Conservation (phyloP, 92 coral and sea anemone genomes). For the Hydrozoanthus gracilis region DNA sequence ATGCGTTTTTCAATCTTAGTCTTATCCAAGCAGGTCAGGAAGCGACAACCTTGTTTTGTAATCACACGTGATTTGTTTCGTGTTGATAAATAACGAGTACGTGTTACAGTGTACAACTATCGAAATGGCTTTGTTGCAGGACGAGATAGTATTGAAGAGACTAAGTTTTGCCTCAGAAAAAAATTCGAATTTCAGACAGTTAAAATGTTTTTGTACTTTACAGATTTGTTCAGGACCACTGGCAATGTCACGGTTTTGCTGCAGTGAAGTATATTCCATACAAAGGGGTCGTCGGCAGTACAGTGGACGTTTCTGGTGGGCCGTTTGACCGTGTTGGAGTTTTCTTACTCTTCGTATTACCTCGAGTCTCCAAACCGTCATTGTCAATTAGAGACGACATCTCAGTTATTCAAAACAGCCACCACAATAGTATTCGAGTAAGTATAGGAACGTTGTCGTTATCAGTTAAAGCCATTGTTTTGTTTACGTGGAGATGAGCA, state of each 20-base stretch:
- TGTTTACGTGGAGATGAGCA: neutral
- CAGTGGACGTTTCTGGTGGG: constrained; percentile 28
- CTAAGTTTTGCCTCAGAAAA: neutral
- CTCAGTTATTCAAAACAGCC: constrained; percentile 15
- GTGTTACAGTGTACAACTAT: neutral
- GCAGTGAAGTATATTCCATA: constrained; percentile 17
- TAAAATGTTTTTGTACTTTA: neutral
- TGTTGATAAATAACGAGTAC: neutral
- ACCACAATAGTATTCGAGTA: constrained; percentile 3
- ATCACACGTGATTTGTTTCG: neutral
- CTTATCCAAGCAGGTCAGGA: neutral
- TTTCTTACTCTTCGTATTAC: constrained; percentile 1
- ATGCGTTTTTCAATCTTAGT: neutral
- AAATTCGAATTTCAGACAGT: neutral
- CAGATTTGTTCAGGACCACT: constrained; percentile 33
- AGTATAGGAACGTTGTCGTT: neutral
- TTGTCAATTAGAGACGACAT: constrained; percentile 8
- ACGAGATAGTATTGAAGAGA: neutral
- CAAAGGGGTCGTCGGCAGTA: constrained; percentile 1
- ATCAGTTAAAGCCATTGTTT: neutral
- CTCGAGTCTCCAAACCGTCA: neutral
- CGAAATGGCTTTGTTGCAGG: constrained; percentile 3
- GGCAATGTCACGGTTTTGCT: constrained; percentile 25
- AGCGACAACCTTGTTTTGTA: neutral
- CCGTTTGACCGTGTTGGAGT: neutral